Evolutionary conservation across 1,140 invertebrate genomes (phyloP).

Genomic region (Nebria ingens): DNA sequence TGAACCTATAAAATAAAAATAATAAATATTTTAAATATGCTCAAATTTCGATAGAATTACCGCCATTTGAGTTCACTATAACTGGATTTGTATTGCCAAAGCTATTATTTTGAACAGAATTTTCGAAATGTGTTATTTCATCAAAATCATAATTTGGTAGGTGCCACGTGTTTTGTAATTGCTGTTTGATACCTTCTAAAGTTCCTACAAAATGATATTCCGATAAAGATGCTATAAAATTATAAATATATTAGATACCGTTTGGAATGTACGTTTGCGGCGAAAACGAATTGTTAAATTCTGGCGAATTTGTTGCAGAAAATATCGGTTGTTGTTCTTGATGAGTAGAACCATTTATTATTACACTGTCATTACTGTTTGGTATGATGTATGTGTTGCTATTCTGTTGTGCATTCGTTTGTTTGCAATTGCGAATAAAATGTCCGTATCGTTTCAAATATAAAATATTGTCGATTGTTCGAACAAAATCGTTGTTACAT

Average conservation of each 20-base stretch:
- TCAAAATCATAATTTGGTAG: too few species aligned
- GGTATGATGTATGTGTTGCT: neutral
- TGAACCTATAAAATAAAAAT: too few species aligned
- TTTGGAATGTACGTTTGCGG: constrained; percentile 5
- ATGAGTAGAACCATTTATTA: too few species aligned
- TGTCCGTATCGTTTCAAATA: neutral
- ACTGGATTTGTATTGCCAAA: too few species aligned
- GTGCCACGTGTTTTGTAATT: neutral
- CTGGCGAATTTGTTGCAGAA: too few species aligned
- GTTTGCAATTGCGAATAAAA: neutral
- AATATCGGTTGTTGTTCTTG: too few species aligned
- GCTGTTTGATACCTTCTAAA: neutral
- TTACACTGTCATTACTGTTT: neutral
- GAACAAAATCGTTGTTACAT: constrained; percentile 29
- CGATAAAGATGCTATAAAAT: neutral
- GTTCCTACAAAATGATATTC: neutral
- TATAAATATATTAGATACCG: neutral
- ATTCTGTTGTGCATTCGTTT: neutral
- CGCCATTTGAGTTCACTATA: too few species aligned
- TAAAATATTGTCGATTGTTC: constrained; percentile 25
- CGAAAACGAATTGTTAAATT: too few species aligned
- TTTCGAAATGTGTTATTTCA: too few species aligned
- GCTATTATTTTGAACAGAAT: too few species aligned
- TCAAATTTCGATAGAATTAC: too few species aligned
- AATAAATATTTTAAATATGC: too few species aligned